Evolutionary conservation across 1,140 invertebrate species (phyloP).

Genomic region (Drosophila hydei): DNA sequence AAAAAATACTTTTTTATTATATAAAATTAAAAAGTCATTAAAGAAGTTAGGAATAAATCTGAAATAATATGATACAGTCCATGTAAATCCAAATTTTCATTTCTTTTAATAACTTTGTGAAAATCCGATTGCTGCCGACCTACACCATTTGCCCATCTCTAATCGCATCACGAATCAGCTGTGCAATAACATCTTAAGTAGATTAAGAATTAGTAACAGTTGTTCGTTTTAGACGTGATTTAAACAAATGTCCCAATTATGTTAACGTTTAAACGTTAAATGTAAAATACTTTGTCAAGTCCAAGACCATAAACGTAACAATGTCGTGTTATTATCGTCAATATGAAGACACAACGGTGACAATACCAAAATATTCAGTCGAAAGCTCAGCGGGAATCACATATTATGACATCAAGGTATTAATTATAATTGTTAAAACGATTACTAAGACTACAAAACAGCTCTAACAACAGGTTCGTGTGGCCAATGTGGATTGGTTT

Average conservation of each 20-base stretch:
- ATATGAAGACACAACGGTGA: conserved; percentile 86
- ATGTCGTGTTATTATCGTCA: conserved; percentile 88
- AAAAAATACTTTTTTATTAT: background rate
- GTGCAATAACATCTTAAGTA: conserved; percentile 15
- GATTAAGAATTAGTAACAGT: conserved; percentile 11
- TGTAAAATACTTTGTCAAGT: conserved; percentile 10
- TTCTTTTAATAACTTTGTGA: background rate
- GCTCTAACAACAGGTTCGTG: conserved; percentile 83
- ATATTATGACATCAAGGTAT: conserved; percentile 87
- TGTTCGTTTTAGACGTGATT: conserved; percentile 31
- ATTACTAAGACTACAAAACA: background rate
- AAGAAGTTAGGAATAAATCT: too few species aligned
- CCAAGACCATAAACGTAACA: conserved; percentile 26
- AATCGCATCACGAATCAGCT: conserved; percentile 33
- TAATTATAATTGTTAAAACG: conserved; percentile 10
- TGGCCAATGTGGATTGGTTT: conserved; percentile 91
- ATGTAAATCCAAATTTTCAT: background rate
- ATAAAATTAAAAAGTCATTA: background rate
- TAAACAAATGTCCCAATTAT: conserved; percentile 23
- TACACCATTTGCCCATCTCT: conserved; percentile 13
- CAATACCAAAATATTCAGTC: conserved; percentile 85
- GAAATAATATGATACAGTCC: background rate
- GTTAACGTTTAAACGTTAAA: conserved; percentile 37
- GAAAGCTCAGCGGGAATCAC: conserved; percentile 86
- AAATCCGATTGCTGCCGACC: background rate